Evolutionary conservation across 2,113 vertebrate genomes (phyloP).

Genomic region (Tachysurus fulvidraco): DNA sequence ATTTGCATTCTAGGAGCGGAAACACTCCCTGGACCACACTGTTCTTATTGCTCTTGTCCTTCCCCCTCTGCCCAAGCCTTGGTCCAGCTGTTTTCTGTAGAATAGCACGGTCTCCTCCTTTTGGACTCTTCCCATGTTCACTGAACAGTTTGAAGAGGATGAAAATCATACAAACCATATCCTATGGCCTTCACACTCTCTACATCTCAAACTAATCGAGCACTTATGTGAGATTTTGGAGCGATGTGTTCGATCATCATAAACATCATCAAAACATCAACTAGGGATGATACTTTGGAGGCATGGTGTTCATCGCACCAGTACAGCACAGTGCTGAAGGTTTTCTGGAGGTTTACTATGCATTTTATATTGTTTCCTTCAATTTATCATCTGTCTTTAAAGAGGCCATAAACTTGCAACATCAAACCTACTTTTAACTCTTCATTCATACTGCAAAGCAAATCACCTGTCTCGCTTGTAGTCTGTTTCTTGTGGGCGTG

Average conservation of each 20-base stretch:
- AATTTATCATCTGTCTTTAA: too few relatives aligned
- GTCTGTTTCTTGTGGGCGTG: neutral
- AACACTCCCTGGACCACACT: too few relatives aligned
- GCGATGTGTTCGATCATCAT: neutral
- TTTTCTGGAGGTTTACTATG: too few relatives aligned
- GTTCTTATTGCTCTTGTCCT: too few relatives aligned
- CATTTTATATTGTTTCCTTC: too few relatives aligned
- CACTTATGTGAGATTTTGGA: neutral
- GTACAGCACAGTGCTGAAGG: neutral
- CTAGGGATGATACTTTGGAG: neutral
- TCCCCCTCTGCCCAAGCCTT: too few relatives aligned
- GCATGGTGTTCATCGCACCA: neutral
- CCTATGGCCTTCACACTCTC: neutral
- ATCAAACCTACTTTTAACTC: too few relatives aligned
- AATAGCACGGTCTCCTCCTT: neutral
- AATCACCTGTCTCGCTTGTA: neutral
- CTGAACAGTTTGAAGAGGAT: neutral
- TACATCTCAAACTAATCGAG: neutral
- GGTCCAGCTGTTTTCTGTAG: too few relatives aligned
- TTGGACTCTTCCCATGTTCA: neutral
- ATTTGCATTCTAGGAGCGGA: too few relatives aligned
- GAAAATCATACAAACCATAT: neutral
- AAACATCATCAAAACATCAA: neutral
- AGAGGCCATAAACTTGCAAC: too few relatives aligned
- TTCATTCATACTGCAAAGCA: neutral